Evolutionary conservation across 2,797 vertebrate genomes (phyloP), one percentile per base, ranked within the genome.

Genomic region (Lates japonicus): DNA sequence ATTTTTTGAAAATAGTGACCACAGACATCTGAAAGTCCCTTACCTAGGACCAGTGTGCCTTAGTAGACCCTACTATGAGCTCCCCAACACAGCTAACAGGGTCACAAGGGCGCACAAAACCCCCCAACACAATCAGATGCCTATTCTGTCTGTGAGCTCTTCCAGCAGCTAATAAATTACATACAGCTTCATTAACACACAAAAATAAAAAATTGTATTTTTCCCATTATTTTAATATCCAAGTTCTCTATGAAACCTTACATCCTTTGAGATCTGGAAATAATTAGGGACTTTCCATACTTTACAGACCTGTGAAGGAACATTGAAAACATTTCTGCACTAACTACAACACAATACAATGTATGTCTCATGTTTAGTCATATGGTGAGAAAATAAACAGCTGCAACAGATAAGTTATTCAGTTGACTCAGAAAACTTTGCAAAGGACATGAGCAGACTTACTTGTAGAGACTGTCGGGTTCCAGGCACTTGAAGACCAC

Each of bases 401-500:
- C 55, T 55, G 49, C 48, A 79, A 66, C 59, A 70, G 70, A 81
- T 82, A 35, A 59, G 42, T 55, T 44, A 61, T 12, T 85, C n/a
- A 39, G 60, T 20, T 67, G 33, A 74, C 62, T 69, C 52, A 29
- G 25, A 67, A 75, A 70, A 60, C 35, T 72, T 70, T 60, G 52
- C 52, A 55, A 46, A 79, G 25, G 71, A 2, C 22, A 60, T 49
- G 0, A 9, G 44, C 17, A 72, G 41, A 89, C 97, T 98, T 97
- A 99, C 98, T 97, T 99, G 96, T 99, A 99, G 79, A 99, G 96
- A 93, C 97, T 98, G 84, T 99, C 98, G 0, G 98, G 97, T 88
- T 99, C 98, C 96, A 99, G 95, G 94, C 98, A 99, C 96, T 99
- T 99, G 96, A 99, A 99, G 93, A 99, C 97, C 90, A 99, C 96